Conservation (phyloP, 1,140 invertebrate species). For the Geopemphigus sp. region DNA sequence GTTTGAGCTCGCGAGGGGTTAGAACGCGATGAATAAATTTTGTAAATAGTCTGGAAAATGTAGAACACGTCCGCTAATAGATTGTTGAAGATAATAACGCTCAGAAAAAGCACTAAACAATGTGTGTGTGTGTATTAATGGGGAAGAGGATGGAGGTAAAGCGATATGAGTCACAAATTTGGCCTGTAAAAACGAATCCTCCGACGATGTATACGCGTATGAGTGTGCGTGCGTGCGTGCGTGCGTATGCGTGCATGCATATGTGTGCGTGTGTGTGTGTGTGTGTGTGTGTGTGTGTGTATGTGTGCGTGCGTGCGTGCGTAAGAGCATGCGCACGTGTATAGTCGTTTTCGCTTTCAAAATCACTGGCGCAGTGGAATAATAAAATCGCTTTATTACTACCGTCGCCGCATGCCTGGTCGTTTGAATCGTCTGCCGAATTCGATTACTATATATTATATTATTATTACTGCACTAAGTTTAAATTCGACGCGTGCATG, state of each 20-base stretch:
- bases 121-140: background rate
- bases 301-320: background rate
- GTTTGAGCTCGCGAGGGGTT: slow-evolving; percentile 33
- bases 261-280: background rate
- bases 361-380: slow-evolving; percentile 1
- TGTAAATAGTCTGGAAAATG: slow-evolving; percentile 44
- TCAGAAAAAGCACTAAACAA: background rate
- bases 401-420: too few relatives aligned
- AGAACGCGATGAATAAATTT: slow-evolving; percentile 42
- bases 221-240: background rate
- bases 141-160: background rate
- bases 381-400: slow-evolving; percentile 32
- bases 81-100: slow-evolving; percentile 35
- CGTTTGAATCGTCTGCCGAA: background rate
- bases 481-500: too few relatives aligned
- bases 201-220: too few relatives aligned
- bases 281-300: background rate
- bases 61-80: slow-evolving; percentile 48
- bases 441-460: background rate
- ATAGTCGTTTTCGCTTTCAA: slow-evolving; percentile 11
- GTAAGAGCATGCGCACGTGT: too few relatives aligned
- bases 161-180: slow-evolving; percentile 31
- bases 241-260: background rate
- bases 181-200: background rate
- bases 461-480: background rate